Conservation (phyloP, 1,140 invertebrate genomes). For the Pygmarrhopalites habei region DNA sequence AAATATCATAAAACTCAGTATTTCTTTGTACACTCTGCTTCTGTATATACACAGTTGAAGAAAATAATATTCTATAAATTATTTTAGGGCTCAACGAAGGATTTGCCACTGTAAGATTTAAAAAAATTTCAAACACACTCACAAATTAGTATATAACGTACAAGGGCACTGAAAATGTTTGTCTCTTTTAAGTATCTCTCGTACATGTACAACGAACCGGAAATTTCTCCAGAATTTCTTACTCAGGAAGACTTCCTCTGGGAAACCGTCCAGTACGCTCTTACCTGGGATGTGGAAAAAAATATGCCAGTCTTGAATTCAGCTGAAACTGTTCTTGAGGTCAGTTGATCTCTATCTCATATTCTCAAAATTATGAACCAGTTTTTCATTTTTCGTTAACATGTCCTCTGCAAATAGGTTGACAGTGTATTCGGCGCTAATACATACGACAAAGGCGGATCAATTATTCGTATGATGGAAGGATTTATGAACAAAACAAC, state of each 20-base stretch:
- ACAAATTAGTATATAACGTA: no score
- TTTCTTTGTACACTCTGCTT: no score
- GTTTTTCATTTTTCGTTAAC: no score
- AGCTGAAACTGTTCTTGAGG: no score
- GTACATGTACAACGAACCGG: constrained; percentile 40
- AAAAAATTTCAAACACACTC: no score
- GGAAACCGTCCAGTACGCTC: not conserved
- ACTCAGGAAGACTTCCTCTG: not conserved
- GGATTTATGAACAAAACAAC: constrained; percentile 47
- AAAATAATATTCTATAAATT: no score
- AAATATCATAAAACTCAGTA: no score
- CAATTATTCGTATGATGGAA: constrained; percentile 50
- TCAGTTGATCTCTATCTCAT: no score
- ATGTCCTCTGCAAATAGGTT: not conserved
- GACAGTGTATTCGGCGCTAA: constrained; percentile 20
- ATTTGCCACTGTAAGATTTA: constrained; percentile 50
- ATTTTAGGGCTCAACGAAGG: constrained; percentile 55
- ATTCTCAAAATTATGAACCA: no score
- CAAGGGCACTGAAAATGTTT: no score
- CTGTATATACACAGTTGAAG: no score
- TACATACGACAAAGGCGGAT: constrained; percentile 33
- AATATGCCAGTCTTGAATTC: not conserved
- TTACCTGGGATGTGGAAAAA: not conserved
- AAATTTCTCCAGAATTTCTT: constrained; percentile 17
- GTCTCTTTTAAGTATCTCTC: no score